Conservation (phyloP, 2,113 vertebrate genomes). For the Ictalurus furcatus region DNA sequence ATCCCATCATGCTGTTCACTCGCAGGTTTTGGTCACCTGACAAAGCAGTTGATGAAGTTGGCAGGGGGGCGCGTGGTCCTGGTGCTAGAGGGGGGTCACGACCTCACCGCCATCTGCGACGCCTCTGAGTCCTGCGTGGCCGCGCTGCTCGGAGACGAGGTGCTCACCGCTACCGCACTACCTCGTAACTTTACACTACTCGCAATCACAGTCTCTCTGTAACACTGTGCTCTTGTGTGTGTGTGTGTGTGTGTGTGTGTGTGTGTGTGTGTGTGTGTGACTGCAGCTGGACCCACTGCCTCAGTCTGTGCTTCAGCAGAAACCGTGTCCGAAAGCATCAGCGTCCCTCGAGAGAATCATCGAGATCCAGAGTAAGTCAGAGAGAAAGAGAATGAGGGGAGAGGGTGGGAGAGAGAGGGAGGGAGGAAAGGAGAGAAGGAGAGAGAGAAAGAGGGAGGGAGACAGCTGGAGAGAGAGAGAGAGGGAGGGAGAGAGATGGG, state of each 20-base stretch:
- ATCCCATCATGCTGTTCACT: constrained; percentile 14
- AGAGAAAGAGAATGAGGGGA: not conserved
- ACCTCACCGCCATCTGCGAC: constrained; percentile 88
- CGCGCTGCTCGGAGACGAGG: constrained; percentile 83
- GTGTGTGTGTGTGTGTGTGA: constrained; percentile 20
- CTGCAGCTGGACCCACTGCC: constrained; percentile 78
- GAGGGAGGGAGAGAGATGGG: not conserved
- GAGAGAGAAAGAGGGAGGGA: constrained; percentile 31
- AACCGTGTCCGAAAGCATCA: constrained; percentile 80
- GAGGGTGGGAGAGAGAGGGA: not conserved
- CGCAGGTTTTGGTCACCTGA: constrained; percentile 85
- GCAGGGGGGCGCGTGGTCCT: constrained; percentile 83
- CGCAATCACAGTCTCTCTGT: not conserved
- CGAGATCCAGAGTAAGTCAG: constrained; percentile 83
- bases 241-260: constrained; percentile 7
- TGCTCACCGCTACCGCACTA: constrained; percentile 48
- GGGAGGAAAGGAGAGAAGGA: not conserved
- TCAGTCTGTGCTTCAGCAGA: constrained; percentile 77
- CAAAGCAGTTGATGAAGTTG: constrained; percentile 85
- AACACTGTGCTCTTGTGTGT: not conserved
- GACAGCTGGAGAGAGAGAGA: constrained; percentile 61
- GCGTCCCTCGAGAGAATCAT: constrained; percentile 84
- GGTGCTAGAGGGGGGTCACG: constrained; percentile 85
- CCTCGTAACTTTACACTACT: not conserved
- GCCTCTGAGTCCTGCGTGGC: constrained; percentile 84